Base-by-base conservation (phyloP, 1,140 invertebrate genomes). In the Lutraria rhynchaena region DNA sequence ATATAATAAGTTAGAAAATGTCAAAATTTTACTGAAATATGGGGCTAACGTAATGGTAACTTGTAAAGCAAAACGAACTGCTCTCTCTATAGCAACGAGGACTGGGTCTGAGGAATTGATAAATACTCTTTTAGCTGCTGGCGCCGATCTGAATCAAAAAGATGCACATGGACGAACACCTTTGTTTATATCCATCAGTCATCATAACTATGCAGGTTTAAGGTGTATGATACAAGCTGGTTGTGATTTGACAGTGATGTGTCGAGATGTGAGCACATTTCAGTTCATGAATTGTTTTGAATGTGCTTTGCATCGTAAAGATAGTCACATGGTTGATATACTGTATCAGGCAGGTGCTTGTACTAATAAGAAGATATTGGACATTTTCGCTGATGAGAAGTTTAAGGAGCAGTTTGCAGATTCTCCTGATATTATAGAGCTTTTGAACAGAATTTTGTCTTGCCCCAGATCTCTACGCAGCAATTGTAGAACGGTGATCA, bases 21-120 rank as follows among this genome's bases (percentile, higher is more conserved):
- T 69, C 13, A 58, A 60, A 74, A 27, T 74, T 2, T 37, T 84
- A 11, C 44, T 81, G 29, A 49, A 73, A n/a, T 53, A 75, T 49
- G 69, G 69, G 13, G 83, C 77, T 15, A 69, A 73, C 37, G 77
- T 84, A 0, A 49, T 41, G 4, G 41, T 77, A 3, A n/a, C 33
- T 17, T 77, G 75, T 46, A 77, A 77, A 44, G 75, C 75, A 15
- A 77, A 77, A 63, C 53, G 75, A 51, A 77, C 75, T 13, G 75
- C 49, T 15, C 46, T 77, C 37, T 77, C 75, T 29, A 49, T 77
- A 35, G 75, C 75, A 1, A 31, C 63, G 17, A 51, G 75, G 31
- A 77, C 75, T 19, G 60, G 75, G 2, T 55, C 60, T 53, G 75
- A 67, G 22, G 75, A 67, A 35, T 41, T 77, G n/a, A 67, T 77